Conservation (phyloP, 2,113 vertebrate genomes). For the Tapirus terrestris region DNA sequence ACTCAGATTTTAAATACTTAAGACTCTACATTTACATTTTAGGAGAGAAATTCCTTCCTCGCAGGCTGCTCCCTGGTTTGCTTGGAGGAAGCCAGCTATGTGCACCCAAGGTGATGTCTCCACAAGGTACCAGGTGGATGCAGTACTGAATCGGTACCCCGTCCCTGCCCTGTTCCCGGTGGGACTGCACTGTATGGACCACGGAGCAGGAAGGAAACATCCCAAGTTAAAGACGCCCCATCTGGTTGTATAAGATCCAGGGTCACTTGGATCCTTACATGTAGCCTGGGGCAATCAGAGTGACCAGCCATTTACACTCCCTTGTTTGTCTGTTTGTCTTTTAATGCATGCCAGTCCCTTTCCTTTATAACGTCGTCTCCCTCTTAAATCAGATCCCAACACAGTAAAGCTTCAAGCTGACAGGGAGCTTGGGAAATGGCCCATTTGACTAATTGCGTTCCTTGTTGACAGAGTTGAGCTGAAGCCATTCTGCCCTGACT, state of each 20-base stretch:
- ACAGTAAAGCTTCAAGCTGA: neutral
- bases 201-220: neutral
- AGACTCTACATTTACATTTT: neutral
- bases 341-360: neutral
- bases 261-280: accelerated
- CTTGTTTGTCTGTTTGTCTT: neutral
- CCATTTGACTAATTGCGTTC: neutral
- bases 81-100: neutral
- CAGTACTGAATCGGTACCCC: accelerated
- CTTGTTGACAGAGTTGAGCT: neutral
- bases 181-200: neutral
- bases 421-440: neutral
- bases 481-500: neutral
- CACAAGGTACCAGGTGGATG: neutral
- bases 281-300: neutral
- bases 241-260: accelerated
- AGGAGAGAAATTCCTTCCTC: neutral
- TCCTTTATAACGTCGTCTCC: neutral
- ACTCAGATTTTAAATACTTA: neutral
- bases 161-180: neutral
- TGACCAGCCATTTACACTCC: neutral
- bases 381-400: neutral
- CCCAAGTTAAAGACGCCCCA: accelerated
- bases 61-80: neutral
- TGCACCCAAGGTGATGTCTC: too few species aligned